Evolutionary conservation across 2,888 invertebrate genomes (phyloP), one percentile per base, ranked within the genome.

Genomic region (Orgyia antiqua): DNA sequence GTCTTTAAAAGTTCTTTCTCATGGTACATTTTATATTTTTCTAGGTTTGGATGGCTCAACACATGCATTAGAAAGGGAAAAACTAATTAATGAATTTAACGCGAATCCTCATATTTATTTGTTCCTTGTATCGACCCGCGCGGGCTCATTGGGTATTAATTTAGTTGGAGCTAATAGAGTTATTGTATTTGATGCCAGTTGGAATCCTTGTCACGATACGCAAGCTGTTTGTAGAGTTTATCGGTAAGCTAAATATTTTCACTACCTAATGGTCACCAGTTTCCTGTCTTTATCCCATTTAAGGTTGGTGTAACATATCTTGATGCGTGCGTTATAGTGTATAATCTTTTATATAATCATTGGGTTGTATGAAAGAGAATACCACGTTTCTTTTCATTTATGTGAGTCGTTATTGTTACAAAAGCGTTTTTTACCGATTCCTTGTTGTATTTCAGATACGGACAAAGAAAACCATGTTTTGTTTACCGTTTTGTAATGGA

Each of bases 201-300:
- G 99, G 98, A 99, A 99, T 86, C 99, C 99, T 1, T 99, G 99
- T 66, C 99, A 99, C 63, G 98, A 98, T 67, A 96, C 96, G 0
- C 97, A 97, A 86, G 99, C 99, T 15, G 98, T 99, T 8, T 99
- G 99, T 71, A 88, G 99, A 50, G 97, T 99, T 21, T 97, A 96
- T 69, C 89, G 94, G 88, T 73, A 47, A 45, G 39, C 39, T 15
- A 15, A 15, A 4, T 15, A 32, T 25, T 27, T 20, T 11, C 23
- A 9, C 20, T 27, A 9, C 4, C 21, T 30, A 20, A 13, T 24
- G n/a, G n/a, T n/a, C n/a, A n/a, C n/a, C n/a, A n/a, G n/a, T n/a
- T n/a, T n/a, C n/a, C n/a, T n/a, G n/a, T n/a, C n/a, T n/a, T n/a
- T n/a, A n/a, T n/a, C n/a, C n/a, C n/a, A n/a, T n/a, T n/a, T n/a